Evolutionary conservation across 2,797 vertebrate species (phyloP).

Genomic region (Triplophysa bombifrons): DNA sequence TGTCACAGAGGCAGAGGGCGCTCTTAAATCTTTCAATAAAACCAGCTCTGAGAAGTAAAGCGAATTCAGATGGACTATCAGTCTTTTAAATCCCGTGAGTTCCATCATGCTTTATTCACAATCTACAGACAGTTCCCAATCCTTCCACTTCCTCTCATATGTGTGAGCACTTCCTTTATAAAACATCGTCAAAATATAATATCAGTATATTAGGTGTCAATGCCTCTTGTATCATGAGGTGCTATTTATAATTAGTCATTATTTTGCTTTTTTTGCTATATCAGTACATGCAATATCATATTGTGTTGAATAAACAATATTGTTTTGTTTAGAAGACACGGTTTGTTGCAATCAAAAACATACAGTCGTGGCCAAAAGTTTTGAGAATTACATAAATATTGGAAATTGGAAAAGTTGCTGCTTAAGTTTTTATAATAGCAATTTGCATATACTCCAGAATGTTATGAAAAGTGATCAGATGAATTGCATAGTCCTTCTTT

Average conservation of each 20-base stretch:
- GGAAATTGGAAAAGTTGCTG: too few relatives aligned
- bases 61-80: conserved; percentile 22
- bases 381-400: too few relatives aligned
- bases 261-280: neutral
- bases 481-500: too few relatives aligned
- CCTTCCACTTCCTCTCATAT: conserved; percentile 31
- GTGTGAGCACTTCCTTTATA: conserved; percentile 5
- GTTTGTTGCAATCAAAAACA: conserved; percentile 16
- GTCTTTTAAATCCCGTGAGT: neutral
- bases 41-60: conserved; percentile 14
- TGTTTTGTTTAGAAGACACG: conserved; percentile 1
- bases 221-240: neutral
- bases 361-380: too few relatives aligned
- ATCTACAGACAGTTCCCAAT: conserved; percentile 31
- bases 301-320: neutral
- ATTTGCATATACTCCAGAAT: too few relatives aligned
- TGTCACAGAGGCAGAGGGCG: neutral
- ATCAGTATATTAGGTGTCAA: conserved; percentile 22
- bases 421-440: too few relatives aligned
- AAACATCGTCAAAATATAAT: conserved; percentile 30
- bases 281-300: neutral
- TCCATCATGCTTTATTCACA: conserved; percentile 37
- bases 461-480: too few relatives aligned
- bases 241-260: conserved; percentile 15
- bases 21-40: conserved; percentile 38